Evolutionary conservation across 2,113 vertebrate species (phyloP).

Genomic region (Catharus fuscescens): DNA sequence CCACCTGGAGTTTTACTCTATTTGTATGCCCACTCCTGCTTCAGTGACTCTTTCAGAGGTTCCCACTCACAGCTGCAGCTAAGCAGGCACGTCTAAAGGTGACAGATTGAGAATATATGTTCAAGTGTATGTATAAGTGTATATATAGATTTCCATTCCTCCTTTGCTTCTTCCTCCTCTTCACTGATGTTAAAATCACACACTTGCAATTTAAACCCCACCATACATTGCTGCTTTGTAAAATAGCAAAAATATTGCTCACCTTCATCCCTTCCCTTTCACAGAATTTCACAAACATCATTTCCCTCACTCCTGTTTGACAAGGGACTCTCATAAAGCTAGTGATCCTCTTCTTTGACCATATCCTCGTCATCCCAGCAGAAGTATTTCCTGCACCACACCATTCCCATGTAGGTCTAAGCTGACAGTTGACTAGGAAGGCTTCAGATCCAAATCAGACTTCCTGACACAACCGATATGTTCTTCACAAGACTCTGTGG

Average conservation of each 20-base stretch:
- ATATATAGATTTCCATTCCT: neutral
- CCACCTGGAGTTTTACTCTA: slow-evolving; percentile 55
- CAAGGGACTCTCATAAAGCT: neutral
- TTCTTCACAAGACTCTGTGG: neutral
- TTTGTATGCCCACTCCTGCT: slow-evolving; percentile 49
- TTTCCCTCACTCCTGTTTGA: neutral
- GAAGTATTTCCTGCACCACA: neutral
- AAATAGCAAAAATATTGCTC: neutral
- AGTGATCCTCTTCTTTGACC: slow-evolving; percentile 19
- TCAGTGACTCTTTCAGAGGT: slow-evolving; percentile 31
- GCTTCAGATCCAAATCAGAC: slow-evolving; percentile 35
- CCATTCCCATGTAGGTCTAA: neutral
- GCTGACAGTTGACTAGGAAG: slow-evolving; percentile 42
- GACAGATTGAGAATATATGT: neutral
- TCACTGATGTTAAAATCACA: neutral
- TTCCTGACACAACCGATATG: neutral
- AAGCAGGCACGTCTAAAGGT: neutral
- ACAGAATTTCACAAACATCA: neutral
- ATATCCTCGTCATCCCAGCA: neutral
- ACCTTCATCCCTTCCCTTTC: neutral
- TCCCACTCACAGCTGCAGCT: slow-evolving; percentile 58
- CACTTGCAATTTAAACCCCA: neutral
- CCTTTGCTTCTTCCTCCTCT: neutral
- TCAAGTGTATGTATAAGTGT: neutral
- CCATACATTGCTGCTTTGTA: neutral